Base-by-base conservation (phyloP, 2,113 vertebrate genomes). In the Jaculus jaculus region DNA sequence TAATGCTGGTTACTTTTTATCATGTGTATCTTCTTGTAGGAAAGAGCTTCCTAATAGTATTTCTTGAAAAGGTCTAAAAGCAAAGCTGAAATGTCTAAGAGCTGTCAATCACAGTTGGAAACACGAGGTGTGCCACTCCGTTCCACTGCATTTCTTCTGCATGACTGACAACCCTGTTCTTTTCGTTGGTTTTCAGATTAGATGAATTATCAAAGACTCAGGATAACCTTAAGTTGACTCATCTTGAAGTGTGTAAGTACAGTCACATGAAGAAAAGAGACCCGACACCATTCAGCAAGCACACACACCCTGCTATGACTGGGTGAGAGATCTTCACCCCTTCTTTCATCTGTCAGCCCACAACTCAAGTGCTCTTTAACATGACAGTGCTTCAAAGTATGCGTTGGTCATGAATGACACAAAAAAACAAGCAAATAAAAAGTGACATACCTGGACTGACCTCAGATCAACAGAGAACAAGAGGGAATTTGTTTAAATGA, bases 171-270 rank as follows among this genome's bases (percentile, higher is more conserved):
- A 89, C 54, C 1, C 32, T 89, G n/a, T 83, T 84, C 42, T 87
- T 90, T 75, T 87, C 71, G 81, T 8, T 81, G 84, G 42, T 32
- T 94, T 93, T 92, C 83, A 73, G 61, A 94, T 78, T 91, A 69
- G 47, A 91, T 58, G 85, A 63, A 80, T 42, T 90, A 74, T 79
- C 54, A 54, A 54, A 93, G 20, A 91, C 66, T 77, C 21, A 5
- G 79, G 84, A 89, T 28, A 95, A 72, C 32, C 28, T 88, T 79
- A 75, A 23, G 20, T 73, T 91, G 82, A 88, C 82, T 95, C 58
- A 65, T 71, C 87, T 23, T 73, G 6, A 30, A 39, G 73, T 75
- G 68, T 77, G 82, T 89, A 89, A 77, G 54, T 8, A 69, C 65
- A 89, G 90, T 82, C 65, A 92, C 26, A 81, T 3, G 74, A 78